Percentiles rank a stretch among this genome's conserved stretches.
Evolutionary conservation across 92 coral and sea anemone genomes (phyloP).

Genomic region (Palythoa grandis): DNA sequence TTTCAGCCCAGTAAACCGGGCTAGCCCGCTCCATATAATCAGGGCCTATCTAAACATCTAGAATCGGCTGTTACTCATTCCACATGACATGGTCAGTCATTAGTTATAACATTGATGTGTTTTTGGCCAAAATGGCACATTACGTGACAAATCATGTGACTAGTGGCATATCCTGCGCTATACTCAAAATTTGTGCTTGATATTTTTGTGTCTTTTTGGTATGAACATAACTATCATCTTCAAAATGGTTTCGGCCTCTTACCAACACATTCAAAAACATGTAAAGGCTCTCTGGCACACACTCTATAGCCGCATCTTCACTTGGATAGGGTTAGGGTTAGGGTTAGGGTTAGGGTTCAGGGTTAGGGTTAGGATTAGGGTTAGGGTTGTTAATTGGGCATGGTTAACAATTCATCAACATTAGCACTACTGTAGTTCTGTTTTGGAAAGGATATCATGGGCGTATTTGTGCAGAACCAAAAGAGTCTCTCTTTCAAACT

Average conservation of each 20-base stretch:
- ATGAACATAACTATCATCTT: constrained; percentile 7
- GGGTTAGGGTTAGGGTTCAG: too few relatives aligned
- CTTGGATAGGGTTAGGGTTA: too few relatives aligned
- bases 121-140: too few relatives aligned
- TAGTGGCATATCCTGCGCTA: constrained; percentile 45
- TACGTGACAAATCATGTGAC: too few relatives aligned
- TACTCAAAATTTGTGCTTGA: constrained; percentile 1
- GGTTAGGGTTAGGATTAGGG: too few relatives aligned
- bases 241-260: constrained; percentile 10
- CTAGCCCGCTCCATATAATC: too few relatives aligned
- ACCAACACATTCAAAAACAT: constrained; percentile 24
- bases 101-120: too few relatives aligned
- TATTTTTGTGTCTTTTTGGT: constrained; percentile 19
- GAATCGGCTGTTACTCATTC: too few relatives aligned
- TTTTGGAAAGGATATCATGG: not conserved
- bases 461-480: not conserved
- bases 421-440: not conserved
- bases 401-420: not conserved
- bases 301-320: constrained; percentile 13
- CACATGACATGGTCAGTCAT: too few relatives aligned
- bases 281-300: constrained; percentile 17
- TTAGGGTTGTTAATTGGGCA: too few relatives aligned
- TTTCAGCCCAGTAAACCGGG: too few relatives aligned
- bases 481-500: not conserved
- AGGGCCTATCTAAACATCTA: too few relatives aligned